These are phyloP conservation scores for Oscheius onirici DNA, from an alignment of 2,888 invertebrate species.

Conservation along the genomic window DNA sequence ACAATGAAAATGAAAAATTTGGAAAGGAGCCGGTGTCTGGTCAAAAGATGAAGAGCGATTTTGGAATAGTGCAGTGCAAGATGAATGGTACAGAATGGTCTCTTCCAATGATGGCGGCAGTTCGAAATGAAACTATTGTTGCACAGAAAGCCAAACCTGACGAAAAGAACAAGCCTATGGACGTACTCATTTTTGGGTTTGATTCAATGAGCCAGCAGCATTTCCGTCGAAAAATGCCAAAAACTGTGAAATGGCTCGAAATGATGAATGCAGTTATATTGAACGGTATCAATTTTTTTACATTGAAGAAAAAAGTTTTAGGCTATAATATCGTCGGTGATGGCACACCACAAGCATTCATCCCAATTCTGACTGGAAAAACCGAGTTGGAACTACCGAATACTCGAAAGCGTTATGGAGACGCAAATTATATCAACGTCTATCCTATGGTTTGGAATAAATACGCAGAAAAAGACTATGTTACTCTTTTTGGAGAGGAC, in stretches of 20 bases:
- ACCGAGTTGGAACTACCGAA: slow-evolving; percentile 73
- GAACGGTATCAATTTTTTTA: no score
- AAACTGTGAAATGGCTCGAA: slow-evolving; percentile 80
- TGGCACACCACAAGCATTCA: slow-evolving; percentile 73
- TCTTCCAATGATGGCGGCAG: slow-evolving; percentile 38
- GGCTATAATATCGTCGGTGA: slow-evolving; percentile 74
- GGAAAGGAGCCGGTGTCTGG: not conserved
- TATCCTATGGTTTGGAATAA: slow-evolving; percentile 74
- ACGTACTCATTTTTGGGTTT: slow-evolving; percentile 78
- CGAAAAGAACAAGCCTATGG: slow-evolving; percentile 23
- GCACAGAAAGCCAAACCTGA: not conserved
- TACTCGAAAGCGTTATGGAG: slow-evolving; percentile 68
- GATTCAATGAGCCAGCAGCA: slow-evolving; percentile 88
- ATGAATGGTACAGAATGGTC: not conserved
- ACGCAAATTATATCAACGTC: slow-evolving; percentile 72
- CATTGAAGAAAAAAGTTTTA: no score
- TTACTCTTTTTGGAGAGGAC: slow-evolving; percentile 87
- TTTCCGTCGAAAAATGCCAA: slow-evolving; percentile 83
- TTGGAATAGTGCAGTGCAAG: not conserved
- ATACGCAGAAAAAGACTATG: slow-evolving; percentile 72
- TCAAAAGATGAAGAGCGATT: slow-evolving; percentile 5
- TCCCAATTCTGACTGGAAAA: slow-evolving; percentile 73
- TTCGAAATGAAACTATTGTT: not conserved
- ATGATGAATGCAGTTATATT: slow-evolving; percentile 65
- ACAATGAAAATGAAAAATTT: not conserved